These are phyloP conservation scores for Pedetes capensis DNA, from an alignment of 2,113 vertebrate species.

Conservation along the genomic window DNA sequence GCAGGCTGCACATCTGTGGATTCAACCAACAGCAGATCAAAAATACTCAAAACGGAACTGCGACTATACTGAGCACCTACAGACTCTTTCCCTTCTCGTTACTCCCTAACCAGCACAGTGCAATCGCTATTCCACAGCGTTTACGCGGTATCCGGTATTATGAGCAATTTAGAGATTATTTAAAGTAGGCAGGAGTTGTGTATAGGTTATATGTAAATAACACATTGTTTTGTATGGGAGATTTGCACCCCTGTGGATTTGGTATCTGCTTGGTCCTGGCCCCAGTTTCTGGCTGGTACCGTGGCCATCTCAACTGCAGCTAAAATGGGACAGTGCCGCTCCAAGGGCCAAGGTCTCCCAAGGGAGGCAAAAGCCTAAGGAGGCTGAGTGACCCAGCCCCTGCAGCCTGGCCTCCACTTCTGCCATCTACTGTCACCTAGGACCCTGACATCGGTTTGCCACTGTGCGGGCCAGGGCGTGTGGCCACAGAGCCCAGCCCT, in stretches of 20 bases:
- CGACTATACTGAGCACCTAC: not conserved
- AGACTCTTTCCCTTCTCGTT: not conserved
- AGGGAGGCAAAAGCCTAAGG: not conserved
- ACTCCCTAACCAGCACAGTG: not conserved
- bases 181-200: not conserved
- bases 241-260: not conserved
- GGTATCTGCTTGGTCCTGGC: not conserved
- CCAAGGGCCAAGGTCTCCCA: not conserved
- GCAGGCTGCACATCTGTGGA: not conserved
- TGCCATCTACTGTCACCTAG: not conserved
- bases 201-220: accelerated
- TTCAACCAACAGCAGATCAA: not conserved
- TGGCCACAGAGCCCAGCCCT: not conserved
- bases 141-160: not conserved
- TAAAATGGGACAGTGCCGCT: not conserved
- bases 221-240: not conserved
- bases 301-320: too few relatives aligned
- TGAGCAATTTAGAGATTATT: not conserved
- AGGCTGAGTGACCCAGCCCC: too few relatives aligned
- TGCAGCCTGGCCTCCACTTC: too few relatives aligned
- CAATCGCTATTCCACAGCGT: not conserved
- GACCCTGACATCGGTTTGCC: not conserved
- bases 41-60: not conserved
- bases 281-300: too few relatives aligned
- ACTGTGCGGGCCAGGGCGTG: accelerated